Evolutionary conservation across 2,113 vertebrate genomes (phyloP).

Genomic region (Empidonax alnorum): DNA sequence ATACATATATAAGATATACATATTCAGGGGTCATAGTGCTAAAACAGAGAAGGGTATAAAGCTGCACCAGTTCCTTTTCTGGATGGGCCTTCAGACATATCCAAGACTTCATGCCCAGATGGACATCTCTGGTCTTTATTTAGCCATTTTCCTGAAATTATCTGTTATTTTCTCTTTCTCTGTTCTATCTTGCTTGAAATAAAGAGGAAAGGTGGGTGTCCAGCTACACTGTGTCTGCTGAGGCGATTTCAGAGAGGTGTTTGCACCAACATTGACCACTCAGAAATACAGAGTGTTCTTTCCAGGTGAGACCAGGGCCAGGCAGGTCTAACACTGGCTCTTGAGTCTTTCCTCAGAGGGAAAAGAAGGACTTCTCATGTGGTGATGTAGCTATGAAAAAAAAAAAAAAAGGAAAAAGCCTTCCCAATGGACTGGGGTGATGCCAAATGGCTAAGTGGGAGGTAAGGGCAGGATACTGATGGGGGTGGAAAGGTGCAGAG

Average conservation of each 20-base stretch:
- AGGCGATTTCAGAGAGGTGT: background rate
- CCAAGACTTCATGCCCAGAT: background rate
- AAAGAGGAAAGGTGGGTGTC: background rate
- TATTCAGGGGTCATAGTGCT: rapidly evolving
- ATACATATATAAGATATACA: background rate
- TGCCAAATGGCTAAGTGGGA: background rate
- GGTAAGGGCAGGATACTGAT: background rate
- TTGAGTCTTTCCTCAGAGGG: background rate
- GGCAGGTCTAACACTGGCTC: background rate
- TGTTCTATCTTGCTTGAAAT: background rate
- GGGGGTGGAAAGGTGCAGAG: background rate
- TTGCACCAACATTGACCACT: background rate
- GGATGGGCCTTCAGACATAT: background rate
- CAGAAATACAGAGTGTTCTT: background rate
- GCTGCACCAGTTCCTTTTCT: background rate
- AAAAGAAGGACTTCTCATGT: background rate
- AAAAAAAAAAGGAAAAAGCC: background rate
- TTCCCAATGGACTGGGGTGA: background rate
- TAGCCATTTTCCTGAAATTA: background rate
- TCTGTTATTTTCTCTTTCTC: background rate
- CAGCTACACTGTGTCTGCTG: rapidly evolving
- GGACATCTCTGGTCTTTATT: background rate
- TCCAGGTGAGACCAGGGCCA: background rate
- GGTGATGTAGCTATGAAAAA: background rate
- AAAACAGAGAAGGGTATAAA: background rate